Percentiles rank a stretch among this genome's conserved stretches.
Conservation (phyloP, 2,797 vertebrate species). For the Mus minutoides region DNA sequence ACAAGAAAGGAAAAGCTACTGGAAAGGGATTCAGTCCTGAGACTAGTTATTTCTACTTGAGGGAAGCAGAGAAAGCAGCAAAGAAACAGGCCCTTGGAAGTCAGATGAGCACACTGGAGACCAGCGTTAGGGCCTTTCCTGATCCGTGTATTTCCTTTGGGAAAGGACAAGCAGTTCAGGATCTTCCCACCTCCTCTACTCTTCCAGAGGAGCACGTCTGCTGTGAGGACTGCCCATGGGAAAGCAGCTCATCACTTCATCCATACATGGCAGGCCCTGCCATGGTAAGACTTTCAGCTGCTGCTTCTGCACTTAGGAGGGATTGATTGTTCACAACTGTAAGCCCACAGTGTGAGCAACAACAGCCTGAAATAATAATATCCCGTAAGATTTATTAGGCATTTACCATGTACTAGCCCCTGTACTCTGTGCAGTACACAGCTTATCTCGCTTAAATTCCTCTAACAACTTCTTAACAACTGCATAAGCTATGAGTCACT, state of each 20-base stretch:
- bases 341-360: neutral
- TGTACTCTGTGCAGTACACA: neutral
- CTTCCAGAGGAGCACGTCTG: neutral
- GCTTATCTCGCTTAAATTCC: slow-evolving; percentile 50
- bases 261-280: neutral
- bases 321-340: neutral
- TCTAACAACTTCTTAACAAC: neutral
- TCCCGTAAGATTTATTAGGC: neutral
- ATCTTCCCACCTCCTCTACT: neutral
- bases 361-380: slow-evolving; percentile 35
- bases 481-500: slow-evolving; percentile 26
- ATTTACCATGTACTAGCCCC: slow-evolving; percentile 14
- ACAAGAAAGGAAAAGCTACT: neutral
- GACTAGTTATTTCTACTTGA: neutral
- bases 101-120: neutral
- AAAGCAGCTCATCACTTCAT: neutral
- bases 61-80: neutral
- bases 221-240: neutral
- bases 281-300: neutral
- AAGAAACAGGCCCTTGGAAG: neutral
- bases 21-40: neutral
- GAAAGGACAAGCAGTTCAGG: neutral
- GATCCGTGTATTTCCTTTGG: neutral
- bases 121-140: neutral
- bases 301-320: slow-evolving; percentile 6